phyloP scores from a whole-genome alignment of 1,140 invertebrate species.

The Hestina assimilis region DNA sequence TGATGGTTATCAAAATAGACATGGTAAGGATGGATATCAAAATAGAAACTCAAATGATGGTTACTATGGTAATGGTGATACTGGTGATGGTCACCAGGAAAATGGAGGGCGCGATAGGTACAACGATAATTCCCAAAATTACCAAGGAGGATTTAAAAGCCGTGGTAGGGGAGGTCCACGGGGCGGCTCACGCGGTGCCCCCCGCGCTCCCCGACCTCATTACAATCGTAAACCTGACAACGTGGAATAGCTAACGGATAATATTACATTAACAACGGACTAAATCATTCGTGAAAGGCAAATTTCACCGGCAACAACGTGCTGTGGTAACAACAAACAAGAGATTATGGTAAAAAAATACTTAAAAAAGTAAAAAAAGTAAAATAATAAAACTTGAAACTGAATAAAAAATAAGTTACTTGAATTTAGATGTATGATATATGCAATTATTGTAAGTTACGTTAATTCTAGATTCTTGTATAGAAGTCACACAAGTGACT shows the following conservation, averaged over 20 bases:
- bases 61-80: constrained; percentile 70
- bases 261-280: constrained; percentile 41
- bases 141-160: constrained; percentile 64
- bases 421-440: constrained; percentile 77
- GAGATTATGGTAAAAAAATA: constrained; percentile 71
- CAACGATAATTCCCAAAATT: constrained; percentile 51
- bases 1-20: constrained; percentile 56
- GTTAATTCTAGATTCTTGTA: constrained; percentile 73
- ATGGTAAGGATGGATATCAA: constrained; percentile 57
- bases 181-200: constrained; percentile 40
- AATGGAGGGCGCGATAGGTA: constrained; percentile 57
- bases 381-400: constrained; percentile 74
- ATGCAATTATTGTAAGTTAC: constrained; percentile 76
- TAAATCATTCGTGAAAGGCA: constrained; percentile 76
- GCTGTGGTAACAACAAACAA: constrained; percentile 68
- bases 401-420: constrained; percentile 77
- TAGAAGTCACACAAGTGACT: constrained; percentile 57
- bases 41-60: constrained; percentile 53
- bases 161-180: constrained; percentile 58
- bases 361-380: constrained; percentile 69
- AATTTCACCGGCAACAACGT: constrained; percentile 77
- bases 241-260: constrained; percentile 47
- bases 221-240: constrained; percentile 60
- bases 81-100: constrained; percentile 50
- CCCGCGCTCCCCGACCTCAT: constrained; percentile 46